phyloP scores from a whole-genome alignment of 2,113 vertebrate genomes.

The Suncus etruscus region DNA sequence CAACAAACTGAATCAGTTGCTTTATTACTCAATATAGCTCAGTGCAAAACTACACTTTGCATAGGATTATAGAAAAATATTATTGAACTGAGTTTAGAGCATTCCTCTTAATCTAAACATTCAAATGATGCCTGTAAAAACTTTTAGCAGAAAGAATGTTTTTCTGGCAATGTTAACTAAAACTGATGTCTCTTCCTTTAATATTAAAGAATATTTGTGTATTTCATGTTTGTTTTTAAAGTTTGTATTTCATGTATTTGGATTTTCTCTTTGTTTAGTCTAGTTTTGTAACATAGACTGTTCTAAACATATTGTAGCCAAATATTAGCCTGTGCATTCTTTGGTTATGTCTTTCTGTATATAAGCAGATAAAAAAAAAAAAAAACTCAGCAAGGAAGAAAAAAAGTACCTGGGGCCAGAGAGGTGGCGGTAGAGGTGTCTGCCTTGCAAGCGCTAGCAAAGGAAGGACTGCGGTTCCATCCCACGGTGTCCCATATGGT shows the following conservation, averaged over 20 bases:
- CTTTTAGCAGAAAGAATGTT: neutral
- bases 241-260: neutral
- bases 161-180: neutral
- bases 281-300: neutral
- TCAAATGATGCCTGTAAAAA: neutral
- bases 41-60: neutral
- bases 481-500: too few species aligned
- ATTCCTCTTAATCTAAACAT: neutral
- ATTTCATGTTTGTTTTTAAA: too few species aligned
- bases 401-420: too few species aligned
- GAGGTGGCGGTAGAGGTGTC: too few species aligned
- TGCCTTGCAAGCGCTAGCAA: too few species aligned
- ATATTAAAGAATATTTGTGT: neutral
- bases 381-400: too few species aligned
- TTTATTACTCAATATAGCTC: neutral
- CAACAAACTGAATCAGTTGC: neutral
- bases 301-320: neutral
- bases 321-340: neutral
- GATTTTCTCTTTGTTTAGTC: neutral
- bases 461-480: too few species aligned
- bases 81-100: conserved; percentile 20
- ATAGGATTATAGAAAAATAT: neutral
- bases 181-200: neutral
- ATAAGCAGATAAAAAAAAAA: neutral
- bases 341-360: neutral